Conservation (phyloP, 2,888 invertebrate species). For the Nymphalis polychloros region DNA sequence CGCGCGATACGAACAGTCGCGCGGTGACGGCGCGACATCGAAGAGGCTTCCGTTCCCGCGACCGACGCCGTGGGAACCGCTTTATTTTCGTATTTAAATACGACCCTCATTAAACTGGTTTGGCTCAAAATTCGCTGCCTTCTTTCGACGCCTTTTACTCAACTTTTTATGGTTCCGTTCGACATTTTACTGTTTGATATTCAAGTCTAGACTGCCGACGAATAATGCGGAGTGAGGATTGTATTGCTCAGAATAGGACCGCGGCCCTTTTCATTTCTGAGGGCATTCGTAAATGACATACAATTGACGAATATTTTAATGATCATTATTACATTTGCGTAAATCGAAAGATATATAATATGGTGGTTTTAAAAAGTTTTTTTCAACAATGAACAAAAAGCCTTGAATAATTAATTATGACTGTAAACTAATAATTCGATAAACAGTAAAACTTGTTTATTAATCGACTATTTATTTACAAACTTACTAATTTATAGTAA, state of each 20-base stretch:
- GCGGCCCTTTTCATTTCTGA: slow-evolving; percentile 59
- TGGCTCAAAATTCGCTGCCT: slow-evolving; percentile 81
- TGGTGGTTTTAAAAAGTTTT: neutral
- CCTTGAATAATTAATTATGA: slow-evolving; percentile 10
- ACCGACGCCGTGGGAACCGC: slow-evolving; percentile 79
- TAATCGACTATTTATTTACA: slow-evolving; percentile 4
- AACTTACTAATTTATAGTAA: slow-evolving; percentile 10
- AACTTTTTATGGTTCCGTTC: slow-evolving; percentile 81
- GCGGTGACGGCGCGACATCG: slow-evolving; percentile 64
- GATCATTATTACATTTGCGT: slow-evolving; percentile 30
- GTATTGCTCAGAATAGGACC: slow-evolving; percentile 59
- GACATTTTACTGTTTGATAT: slow-evolving; percentile 76
- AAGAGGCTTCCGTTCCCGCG: slow-evolving; percentile 79
- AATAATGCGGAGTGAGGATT: slow-evolving; percentile 58
- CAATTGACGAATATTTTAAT: slow-evolving; percentile 35
- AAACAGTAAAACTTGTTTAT: slow-evolving; percentile 13
- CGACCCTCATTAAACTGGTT: slow-evolving; percentile 82
- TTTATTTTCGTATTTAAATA: slow-evolving; percentile 81
- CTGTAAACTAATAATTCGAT: neutral
- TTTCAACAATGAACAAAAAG: slow-evolving; percentile 15
- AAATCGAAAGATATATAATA: slow-evolving; percentile 25
- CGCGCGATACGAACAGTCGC: slow-evolving; percentile 48
- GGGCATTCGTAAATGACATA: slow-evolving; percentile 45
- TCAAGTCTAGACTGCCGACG: slow-evolving; percentile 67
- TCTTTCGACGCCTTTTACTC: slow-evolving; percentile 82